Evolutionary conservation across 2,113 vertebrate genomes (phyloP).

Genomic region (Leucosticte australis): DNA sequence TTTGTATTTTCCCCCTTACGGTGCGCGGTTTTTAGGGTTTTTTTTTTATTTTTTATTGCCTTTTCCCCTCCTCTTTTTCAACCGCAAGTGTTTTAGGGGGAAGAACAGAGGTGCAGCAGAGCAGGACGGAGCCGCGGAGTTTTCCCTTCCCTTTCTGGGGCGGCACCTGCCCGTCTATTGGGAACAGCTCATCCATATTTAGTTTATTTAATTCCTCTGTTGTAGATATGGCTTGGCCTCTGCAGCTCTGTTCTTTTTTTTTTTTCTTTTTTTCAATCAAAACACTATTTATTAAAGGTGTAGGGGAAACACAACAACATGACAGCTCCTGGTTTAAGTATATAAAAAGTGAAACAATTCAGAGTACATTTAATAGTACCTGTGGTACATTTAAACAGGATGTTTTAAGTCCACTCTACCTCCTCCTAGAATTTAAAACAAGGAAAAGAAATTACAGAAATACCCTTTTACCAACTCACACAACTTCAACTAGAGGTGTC

Average conservation of each 20-base stretch:
- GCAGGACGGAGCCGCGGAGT: no score
- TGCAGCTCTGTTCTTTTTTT: not conserved
- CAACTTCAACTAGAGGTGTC: no score
- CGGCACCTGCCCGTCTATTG: no score
- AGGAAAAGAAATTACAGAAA: no score
- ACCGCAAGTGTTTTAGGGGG: not conserved
- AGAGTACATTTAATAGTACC: not conserved
- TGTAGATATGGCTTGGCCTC: not conserved
- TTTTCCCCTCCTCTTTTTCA: not conserved
- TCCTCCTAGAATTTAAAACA: not conserved
- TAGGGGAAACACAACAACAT: not conserved
- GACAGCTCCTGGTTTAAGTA: not conserved
- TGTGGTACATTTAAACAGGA: not conserved
- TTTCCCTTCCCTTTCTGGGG: not conserved
- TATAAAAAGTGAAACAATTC: not conserved
- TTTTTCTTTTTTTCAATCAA: not conserved
- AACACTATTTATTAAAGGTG: not conserved
- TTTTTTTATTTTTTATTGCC: not conserved
- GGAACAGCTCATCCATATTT: not conserved
- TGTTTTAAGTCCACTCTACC: not conserved
- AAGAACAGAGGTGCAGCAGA: not conserved
- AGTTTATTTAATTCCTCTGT: not conserved
- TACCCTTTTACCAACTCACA: no score
- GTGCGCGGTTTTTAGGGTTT: not conserved
- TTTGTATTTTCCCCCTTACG: not conserved